Base-by-base conservation (phyloP, 2,888 invertebrate genomes). In the Mechanitis mazaeus region DNA sequence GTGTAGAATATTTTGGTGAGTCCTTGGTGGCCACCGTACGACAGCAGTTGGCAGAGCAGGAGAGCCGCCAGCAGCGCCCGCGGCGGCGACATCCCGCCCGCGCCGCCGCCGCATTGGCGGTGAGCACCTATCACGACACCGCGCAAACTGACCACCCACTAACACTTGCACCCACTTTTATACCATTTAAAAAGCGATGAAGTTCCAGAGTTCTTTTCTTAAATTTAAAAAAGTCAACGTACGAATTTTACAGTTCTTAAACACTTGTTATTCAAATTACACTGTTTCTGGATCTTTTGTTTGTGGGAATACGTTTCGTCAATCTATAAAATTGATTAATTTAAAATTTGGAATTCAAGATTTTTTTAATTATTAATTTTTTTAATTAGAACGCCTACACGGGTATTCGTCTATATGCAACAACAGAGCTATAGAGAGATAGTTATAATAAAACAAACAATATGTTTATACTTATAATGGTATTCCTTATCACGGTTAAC, bases 1-100 rank as follows among this genome's bases (percentile, higher is more conserved):
- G 85, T 88, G 84, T 82, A 88, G 69, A 89, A 89, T 83, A 88
- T 85, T 83, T 88, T 87, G 87, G 88, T 88, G 83, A 88, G 89
- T 80, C 88, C 87, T 81, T 89, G 89, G 84, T 90, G 90, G 80
- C 88, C 89, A 80, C 88, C 88, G 85, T 87, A 87, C 66, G 87
- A 85, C 70, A 89, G 84, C 78, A 89, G 83, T 78, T 89, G 90
- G 75, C 83, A 88, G 67, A 89, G 78, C 71, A 89, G 85, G 71
- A 90, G 83, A 72, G 76, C 81, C 80, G 88, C 88, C 73, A 90
- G 86, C 80, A 90, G 78, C 82, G 89, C 89, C 83, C 90, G 84
- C 85, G 88, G 84, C 86, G 89, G 87, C 84, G 88, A 86, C 90
- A 90, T 89, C 73, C 78, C 78, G 81, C 80, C 76, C 73, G 74